Evolutionary conservation across 2,797 vertebrate species (phyloP), one percentile per base, ranked within the genome.

Genomic region (Argentina silus): DNA sequence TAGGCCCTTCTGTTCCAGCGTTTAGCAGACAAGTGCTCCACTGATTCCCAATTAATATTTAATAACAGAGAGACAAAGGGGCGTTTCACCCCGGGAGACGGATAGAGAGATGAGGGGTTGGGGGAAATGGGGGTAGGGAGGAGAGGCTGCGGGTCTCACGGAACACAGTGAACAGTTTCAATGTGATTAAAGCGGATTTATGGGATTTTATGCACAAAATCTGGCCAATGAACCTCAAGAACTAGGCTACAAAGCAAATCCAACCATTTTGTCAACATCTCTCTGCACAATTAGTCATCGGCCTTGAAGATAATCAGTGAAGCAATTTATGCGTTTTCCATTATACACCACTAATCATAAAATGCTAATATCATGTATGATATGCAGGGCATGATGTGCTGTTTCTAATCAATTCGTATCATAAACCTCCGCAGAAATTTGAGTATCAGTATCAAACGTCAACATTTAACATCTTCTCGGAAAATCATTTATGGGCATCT

Each of bases 1-100:
- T 67, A 75, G 76, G 77, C 81, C 87, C 90, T 89, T 92, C 92
- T 93, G 92, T 90, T 92, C 82, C 76, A 84, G 81, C 87, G 70
- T 93, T 94, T 93, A 94, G 89, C 85, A 88, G 91, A 94, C 91
- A 93, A 92, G 90, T 81, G 84, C 88, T 89, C 87, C 89, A 92
- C 84, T 93, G 91, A 92, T 91, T 92, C 88, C 83, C 78, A 88
- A 93, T 94, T 93, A 93, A 94, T 94, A 92, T 92, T 93, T 92
- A 90, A 93, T 92, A 87, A 82, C 78, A 83, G 73, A 86, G 70
- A 86, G 67, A 89, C 76, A 90, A 84, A 79, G 75, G 82, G 72
- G 81, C 75, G 73, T 81, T 88, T 83, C 72, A 83, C 74, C 48
- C 79, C 67, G 23, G 63, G 19, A 63, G n/a, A 27, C 75, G 79